Evolutionary conservation across 2,888 invertebrate species (phyloP).

Genomic region (Parascotia fuliginaria): DNA sequence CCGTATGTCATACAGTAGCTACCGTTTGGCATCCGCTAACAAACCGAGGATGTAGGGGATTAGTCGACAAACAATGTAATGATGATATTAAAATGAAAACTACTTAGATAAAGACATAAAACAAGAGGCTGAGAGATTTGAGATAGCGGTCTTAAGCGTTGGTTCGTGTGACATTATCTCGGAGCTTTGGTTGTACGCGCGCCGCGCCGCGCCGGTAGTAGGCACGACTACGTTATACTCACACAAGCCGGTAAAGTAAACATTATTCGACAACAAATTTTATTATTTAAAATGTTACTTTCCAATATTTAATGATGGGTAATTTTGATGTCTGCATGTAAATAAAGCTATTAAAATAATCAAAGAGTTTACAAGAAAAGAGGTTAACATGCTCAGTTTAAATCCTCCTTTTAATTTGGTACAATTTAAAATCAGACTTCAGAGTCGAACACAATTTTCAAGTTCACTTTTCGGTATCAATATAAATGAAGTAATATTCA

Average conservation of each 20-base stretch:
- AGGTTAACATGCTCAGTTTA: background rate
- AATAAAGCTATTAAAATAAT: no score
- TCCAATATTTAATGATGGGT: background rate
- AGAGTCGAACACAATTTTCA: background rate
- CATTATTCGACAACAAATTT: background rate
- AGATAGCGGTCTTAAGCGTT: slow-evolving; percentile 65
- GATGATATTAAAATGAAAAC: slow-evolving; percentile 72
- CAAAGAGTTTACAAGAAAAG: background rate
- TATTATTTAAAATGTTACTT: background rate
- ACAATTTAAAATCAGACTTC: background rate
- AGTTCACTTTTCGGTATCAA: background rate
- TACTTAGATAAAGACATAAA: slow-evolving; percentile 74
- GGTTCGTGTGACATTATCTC: slow-evolving; percentile 52
- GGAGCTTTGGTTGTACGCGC: slow-evolving; percentile 28
- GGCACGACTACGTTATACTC: slow-evolving; percentile 17
- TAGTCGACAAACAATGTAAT: slow-evolving; percentile 73
- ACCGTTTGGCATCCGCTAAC: slow-evolving; percentile 80
- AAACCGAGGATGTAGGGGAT: slow-evolving; percentile 74
- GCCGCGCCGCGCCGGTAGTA: slow-evolving; percentile 16
- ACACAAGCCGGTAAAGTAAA: background rate
- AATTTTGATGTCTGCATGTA: background rate
- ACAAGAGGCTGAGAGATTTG: slow-evolving; percentile 67
- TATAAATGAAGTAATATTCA: background rate
- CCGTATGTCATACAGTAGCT: slow-evolving; percentile 82
- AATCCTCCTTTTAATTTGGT: background rate